These are phyloP conservation scores for Zaprionus tsacasi DNA, from an alignment of 1,140 invertebrate species.

Conservation along the genomic window DNA sequence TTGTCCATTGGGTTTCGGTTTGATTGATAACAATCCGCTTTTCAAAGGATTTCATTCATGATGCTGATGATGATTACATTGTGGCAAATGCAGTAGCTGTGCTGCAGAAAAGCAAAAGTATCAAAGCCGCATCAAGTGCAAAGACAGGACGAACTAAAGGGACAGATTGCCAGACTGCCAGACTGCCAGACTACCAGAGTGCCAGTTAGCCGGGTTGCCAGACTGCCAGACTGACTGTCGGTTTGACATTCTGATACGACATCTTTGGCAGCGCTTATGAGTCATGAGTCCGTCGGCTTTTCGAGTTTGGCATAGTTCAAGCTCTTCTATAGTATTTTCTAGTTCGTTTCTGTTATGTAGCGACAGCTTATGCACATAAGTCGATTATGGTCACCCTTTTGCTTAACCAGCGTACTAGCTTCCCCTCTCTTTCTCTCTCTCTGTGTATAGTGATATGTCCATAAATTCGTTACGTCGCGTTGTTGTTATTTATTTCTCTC, in stretches of 20 bases:
- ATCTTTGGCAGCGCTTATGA: slow-evolving; percentile 29
- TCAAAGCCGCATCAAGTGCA: slow-evolving; percentile 30
- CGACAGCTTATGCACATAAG: slow-evolving; percentile 75
- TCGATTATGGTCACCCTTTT: slow-evolving; percentile 74
- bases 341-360: slow-evolving; percentile 30
- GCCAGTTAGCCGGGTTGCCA: not conserved
- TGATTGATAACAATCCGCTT: slow-evolving; percentile 70
- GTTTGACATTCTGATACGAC: slow-evolving; percentile 15
- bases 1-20: slow-evolving; percentile 8
- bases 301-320: slow-evolving; percentile 71
- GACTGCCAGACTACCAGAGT: slow-evolving; percentile 4
- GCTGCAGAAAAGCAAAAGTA: slow-evolving; percentile 13
- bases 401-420: slow-evolving; percentile 51
- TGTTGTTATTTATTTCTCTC: slow-evolving; percentile 45
- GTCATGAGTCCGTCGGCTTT: slow-evolving; percentile 47
- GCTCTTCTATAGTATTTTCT: slow-evolving; percentile 43
- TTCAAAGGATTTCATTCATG: slow-evolving; percentile 42
- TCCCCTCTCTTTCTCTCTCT: not conserved
- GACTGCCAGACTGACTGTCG: not conserved
- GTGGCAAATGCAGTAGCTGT: slow-evolving; percentile 30
- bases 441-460: slow-evolving; percentile 52
- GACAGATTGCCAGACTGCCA: slow-evolving; percentile 4
- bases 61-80: slow-evolving; percentile 13
- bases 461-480: slow-evolving; percentile 70
- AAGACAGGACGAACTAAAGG: not conserved